Conservation (phyloP, 2,113 vertebrate genomes). For the Gambusia affinis region DNA sequence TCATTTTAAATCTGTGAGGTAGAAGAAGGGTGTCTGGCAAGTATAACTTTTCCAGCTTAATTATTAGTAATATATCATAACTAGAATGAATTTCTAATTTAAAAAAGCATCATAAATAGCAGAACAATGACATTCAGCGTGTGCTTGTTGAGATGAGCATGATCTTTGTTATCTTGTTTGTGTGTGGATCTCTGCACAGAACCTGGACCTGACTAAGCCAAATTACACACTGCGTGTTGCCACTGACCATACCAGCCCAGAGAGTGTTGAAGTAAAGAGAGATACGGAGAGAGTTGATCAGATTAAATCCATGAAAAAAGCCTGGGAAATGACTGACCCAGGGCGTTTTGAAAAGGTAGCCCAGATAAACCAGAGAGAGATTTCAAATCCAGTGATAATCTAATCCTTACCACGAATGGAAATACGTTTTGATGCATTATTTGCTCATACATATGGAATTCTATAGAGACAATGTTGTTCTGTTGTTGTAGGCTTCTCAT, state of each 20-base stretch:
- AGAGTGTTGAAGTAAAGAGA: slow-evolving; percentile 81
- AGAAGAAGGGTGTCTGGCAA: neutral
- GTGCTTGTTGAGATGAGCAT: slow-evolving; percentile 6
- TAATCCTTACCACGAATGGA: neutral
- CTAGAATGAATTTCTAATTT: slow-evolving; percentile 17
- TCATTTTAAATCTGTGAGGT: neutral
- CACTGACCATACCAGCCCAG: slow-evolving; percentile 77
- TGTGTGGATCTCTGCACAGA: slow-evolving; percentile 46
- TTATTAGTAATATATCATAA: too few species aligned
- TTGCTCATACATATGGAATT: neutral
- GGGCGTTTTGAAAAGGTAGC: slow-evolving; percentile 88
- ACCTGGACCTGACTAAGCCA: slow-evolving; percentile 76
- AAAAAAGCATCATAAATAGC: slow-evolving; percentile 18
- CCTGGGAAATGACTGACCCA: slow-evolving; percentile 88
- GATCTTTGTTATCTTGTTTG: slow-evolving; percentile 4
- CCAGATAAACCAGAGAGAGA: slow-evolving; percentile 39
- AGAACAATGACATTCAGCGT: slow-evolving; percentile 33
- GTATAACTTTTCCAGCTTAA: too few species aligned
- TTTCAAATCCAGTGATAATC: neutral
- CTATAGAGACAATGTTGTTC: neutral
- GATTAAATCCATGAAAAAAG: slow-evolving; percentile 87
- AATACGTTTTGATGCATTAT: neutral
- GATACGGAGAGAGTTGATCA: slow-evolving; percentile 86
- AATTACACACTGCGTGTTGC: slow-evolving; percentile 85
- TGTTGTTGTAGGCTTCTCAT: slow-evolving; percentile 80